A percentile compares a stretch with the other conserved stretches of the same genome.
These are phyloP conservation scores for Panthera uncia DNA, from an alignment of 2,113 vertebrate genomes.

Conservation along the genomic window DNA sequence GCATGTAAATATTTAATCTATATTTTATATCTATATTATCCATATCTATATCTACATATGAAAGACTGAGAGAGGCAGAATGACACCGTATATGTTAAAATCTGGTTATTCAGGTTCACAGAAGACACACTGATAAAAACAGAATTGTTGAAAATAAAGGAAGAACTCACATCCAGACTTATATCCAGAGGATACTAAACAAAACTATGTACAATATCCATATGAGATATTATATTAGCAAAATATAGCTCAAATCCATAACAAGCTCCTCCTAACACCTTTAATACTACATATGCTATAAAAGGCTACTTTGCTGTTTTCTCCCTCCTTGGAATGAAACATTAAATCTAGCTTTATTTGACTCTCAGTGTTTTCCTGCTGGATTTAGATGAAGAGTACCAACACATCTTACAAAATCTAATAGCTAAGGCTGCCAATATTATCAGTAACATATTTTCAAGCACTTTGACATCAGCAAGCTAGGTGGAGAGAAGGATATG, in stretches of 20 bases:
- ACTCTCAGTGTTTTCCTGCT: neutral
- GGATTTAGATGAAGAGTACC: neutral
- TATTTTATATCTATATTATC: neutral
- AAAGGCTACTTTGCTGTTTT: no score
- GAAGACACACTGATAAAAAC: neutral
- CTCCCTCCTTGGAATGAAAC: neutral
- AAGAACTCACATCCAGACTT: neutral
- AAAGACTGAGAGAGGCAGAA: neutral
- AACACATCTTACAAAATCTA: neutral
- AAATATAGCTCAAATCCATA: neutral
- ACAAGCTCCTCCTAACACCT: fast-evolving
- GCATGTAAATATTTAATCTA: neutral
- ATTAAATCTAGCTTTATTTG: neutral
- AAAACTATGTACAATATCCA: neutral
- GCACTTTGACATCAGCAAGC: neutral
- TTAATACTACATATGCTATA: neutral
- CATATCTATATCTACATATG: neutral
- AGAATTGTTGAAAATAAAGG: neutral
- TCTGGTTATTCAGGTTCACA: neutral
- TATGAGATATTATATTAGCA: neutral
- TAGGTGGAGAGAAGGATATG: neutral
- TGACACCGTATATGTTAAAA: neutral
- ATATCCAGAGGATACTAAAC: neutral
- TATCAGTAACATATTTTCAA: neutral
- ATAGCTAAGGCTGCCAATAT: neutral